Base-by-base conservation (phyloP, 2,888 invertebrate species). In the Fragum sueziense region DNA sequence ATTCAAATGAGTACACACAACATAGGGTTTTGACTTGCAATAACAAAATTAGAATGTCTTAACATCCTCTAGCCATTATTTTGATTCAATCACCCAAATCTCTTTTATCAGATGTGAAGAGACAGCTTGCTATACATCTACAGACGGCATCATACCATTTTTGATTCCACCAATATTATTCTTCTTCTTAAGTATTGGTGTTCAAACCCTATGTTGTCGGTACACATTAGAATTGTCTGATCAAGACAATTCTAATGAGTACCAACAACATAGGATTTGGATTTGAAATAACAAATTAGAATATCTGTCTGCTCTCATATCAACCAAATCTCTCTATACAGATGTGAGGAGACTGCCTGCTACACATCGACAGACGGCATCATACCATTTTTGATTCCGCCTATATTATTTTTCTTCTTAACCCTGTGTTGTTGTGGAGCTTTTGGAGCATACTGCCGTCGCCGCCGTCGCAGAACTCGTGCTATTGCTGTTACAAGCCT, bases 371-470 rank as follows among this genome's bases (percentile, higher is more conserved):
- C 47, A 9, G 47, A 47, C n/a, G 47, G 47, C n/a, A 47, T 47
- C 4, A 9, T 47, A 20, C 47, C 47, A 3, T 47, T 20, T n/a
- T 14, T 61, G n/a, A 33, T 33, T 33, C 61, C 61, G 9, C 33
- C 61, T 33, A 17, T 29, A 4, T 20, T 61, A 33, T 61, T 61
- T n/a, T 61, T 61, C 7, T 2, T 61, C 14, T 33, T 33, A 14
- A 61, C 33, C 20, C 20, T 61, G 61, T 17, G 31, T 0, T 61
- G 31, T 17, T 61, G 61, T 33, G 61, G 61, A 2, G 61, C 33
- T 31, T 61, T 27, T 31, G 17, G 61, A 61, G 11, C 61, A 33
- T 61, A 61, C 33, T 61, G 61, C 33, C 33, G 61, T 2, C 61
- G 33, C 17, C 11, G 27, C 2, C 14, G 2, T 2, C 61, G 33